phyloP scores from a whole-genome alignment of 2,888 invertebrate species.

The Philhelius pedissequus region DNA sequence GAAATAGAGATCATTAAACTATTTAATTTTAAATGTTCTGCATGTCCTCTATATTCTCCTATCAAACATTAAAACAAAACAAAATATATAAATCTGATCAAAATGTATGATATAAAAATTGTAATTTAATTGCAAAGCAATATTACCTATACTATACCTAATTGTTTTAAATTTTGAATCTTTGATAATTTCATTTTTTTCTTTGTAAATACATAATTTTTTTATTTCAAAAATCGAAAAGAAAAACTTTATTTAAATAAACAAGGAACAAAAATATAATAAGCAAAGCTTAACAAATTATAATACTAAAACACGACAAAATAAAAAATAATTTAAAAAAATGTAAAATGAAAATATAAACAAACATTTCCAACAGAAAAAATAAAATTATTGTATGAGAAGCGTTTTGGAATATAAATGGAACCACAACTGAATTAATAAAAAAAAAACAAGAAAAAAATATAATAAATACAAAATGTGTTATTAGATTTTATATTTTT shows the following conservation, averaged over 20 bases:
- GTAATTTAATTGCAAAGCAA: conserved; percentile 47
- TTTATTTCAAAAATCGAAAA: not conserved
- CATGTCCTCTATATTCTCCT: conserved; percentile 12
- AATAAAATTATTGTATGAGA: conserved; percentile 6
- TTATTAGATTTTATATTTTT: conserved; percentile 71
- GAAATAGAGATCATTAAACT: not conserved
- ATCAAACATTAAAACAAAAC: not conserved
- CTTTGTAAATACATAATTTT: conserved; percentile 36
- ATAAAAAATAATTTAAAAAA: conserved; percentile 8
- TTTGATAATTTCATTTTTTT: not conserved
- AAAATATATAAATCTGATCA: not conserved
- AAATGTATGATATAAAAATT: conserved; percentile 4
- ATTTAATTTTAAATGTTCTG: not conserved
- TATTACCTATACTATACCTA: not conserved
- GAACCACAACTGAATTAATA: conserved; percentile 31
- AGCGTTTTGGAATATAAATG: conserved; percentile 37
- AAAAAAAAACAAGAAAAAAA: not conserved
- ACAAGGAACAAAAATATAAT: conserved; percentile 25
- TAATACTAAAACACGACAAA: conserved; percentile 11
- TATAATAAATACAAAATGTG: conserved; percentile 60
- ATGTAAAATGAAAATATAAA: not conserved
- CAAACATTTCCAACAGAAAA: conserved; percentile 19
- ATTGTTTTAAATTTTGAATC: conserved; percentile 17
- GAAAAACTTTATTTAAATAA: conserved; percentile 17
- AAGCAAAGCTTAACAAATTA: conserved; percentile 60